Base-by-base conservation (phyloP, 2,113 vertebrate species). In the Oostethus manadensis region DNA sequence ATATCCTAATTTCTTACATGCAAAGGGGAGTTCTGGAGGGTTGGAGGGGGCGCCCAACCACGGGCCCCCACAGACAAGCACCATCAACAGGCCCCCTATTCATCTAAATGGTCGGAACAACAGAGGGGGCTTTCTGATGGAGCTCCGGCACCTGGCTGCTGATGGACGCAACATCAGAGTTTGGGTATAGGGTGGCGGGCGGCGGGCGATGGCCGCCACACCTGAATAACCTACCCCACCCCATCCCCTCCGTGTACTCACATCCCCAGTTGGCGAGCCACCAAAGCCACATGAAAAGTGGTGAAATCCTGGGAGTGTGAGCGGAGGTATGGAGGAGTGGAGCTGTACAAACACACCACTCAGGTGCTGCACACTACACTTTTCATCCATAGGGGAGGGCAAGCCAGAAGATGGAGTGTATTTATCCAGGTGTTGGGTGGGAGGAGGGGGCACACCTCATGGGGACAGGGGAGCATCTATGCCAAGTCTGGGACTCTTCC, bases 201-300 rank as follows among this genome's bases (percentile, higher is more conserved):
- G 65, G 83, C 73, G 29, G 68, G 62, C 51, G 17, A 53, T 23
- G 67, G 68, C 58, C 66, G 60, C 76, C 79, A 79, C 84, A 86
- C 86, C 86, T 86, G 84, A 86, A 83, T 79, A 85, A 86, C 79
- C 74, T 79, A n/a, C 77, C 29, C 55, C 58, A 18, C 18, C 44
- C 17, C 62, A 63, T 45, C 50, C 53, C 29, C 48, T 33, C 55
- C 33, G 29, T 17, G 58, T 33, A 44, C 62, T 74, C 84, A 84
- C 86, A 81, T 83, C 82, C 51, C 54, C 3, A 35, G 49, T 62
- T 29, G 51, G 60, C 38, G 1, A 17, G 16, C 29, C 51, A 18
- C 51, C 29, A 10, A 18, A 18, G n/a, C 51, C 29, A 54, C 51
- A 54, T 54, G 26, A 54, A 54, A 54, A 61, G 56, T 26, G 71